Percentiles rank a stretch among this genome's conserved stretches.
These are phyloP conservation scores for Odontocerum albicorne DNA, from an alignment of 2,888 invertebrate species.

Conservation along the genomic window DNA sequence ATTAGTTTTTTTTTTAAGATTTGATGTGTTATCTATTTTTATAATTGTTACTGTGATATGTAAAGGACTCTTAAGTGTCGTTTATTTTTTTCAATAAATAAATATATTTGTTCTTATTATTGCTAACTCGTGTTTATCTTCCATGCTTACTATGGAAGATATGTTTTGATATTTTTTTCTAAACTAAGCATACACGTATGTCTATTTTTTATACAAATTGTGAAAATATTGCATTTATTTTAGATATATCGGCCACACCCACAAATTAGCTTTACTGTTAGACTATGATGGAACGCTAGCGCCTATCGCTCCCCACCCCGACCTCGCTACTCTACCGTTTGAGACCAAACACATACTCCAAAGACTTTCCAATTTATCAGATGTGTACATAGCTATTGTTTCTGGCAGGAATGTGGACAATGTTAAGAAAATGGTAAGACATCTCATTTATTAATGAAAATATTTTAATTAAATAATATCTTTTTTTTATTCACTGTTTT, in stretches of 20 bases:
- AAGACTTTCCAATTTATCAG: conserved; percentile 79
- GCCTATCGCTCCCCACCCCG: conserved; percentile 87
- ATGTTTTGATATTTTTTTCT: too few species aligned
- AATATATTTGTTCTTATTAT: too few species aligned
- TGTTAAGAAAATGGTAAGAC: conserved; percentile 80
- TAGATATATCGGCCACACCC: conserved; percentile 84
- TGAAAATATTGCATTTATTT: conserved; percentile 31
- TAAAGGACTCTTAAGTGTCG: too few species aligned
- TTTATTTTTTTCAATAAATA: too few species aligned
- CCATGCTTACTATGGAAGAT: too few species aligned
- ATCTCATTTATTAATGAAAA: too few species aligned
- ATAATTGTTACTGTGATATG: too few species aligned
- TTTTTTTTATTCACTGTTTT: neutral
- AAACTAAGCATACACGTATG: too few species aligned
- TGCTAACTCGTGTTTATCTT: too few species aligned
- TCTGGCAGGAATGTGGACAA: conserved; percentile 86
- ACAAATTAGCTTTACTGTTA: conserved; percentile 79
- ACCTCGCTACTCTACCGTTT: conserved; percentile 80
- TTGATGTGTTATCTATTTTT: too few species aligned
- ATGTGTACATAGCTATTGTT: conserved; percentile 84
- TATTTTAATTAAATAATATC: neutral
- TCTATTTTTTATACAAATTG: too few species aligned
- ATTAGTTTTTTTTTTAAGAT: too few species aligned
- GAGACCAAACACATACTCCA: conserved; percentile 85
- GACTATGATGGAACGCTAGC: conserved; percentile 90